Base-by-base conservation (phyloP, 2,888 invertebrate species). In the Euzetes globulus region DNA sequence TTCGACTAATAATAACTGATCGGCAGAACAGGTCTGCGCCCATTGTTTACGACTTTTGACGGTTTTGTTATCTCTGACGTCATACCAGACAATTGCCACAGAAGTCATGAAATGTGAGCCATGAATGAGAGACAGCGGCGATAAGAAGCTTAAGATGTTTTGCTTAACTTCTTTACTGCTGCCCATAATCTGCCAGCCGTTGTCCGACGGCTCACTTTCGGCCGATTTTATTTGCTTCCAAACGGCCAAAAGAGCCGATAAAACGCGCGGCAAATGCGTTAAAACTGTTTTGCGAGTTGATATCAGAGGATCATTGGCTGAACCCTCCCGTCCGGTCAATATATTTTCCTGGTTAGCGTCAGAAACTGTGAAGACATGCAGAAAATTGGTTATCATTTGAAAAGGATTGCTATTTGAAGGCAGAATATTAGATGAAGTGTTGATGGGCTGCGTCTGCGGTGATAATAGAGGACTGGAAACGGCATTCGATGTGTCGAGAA, bases 11-110 rank as follows among this genome's bases (percentile, higher is more conserved):
- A 90, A 88, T 78, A 88, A 85, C 82, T 92, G 92, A 77, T 88
- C 88, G 6, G 85, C 81, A 79, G 88, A 88, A 22, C 89, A 88
- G 15, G 80, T 88, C 87, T 41, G 88, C 87, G 76, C 87, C 81
- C 77, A 87, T 84, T 87, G 87, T 78, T 73, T 74, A 47, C 79
- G 79, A 79, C 83, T 79, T 72, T 73, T 74, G 25, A 63, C 63
- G 77, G 79, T 80, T 74, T 29, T 72, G 33, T n/a, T 52, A 19
- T 79, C 80, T 52, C 82, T 79, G 45, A 82, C 79, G 79, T 92
- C 90, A 81, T 90, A 88, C 93, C 93, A 94, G 41, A 91, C 91
- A 7, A 92, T 89, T 0, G 92, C 90, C 76, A 93, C 87, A 2
- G 92, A 90, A 9, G 90, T 90, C 75, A 94, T 84, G 80, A 94